These are phyloP conservation scores for Glaucopsyche alexis DNA, from an alignment of 2,888 invertebrate species.

Conservation along the genomic window DNA sequence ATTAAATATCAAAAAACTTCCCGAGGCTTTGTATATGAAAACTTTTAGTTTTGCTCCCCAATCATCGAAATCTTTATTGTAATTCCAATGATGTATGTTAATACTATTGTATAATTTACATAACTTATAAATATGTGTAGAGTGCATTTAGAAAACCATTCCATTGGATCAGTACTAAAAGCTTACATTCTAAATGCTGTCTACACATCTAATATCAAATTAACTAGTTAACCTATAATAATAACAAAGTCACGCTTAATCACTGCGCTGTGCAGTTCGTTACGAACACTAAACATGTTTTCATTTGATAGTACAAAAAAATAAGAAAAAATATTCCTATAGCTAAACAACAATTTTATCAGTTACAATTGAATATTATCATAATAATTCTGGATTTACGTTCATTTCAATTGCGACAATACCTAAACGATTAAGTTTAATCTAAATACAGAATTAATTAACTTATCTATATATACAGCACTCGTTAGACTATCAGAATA, in stretches of 20 bases:
- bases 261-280: background rate
- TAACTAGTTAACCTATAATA: conserved; percentile 18
- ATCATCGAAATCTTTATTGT: conserved; percentile 60
- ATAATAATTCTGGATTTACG: background rate
- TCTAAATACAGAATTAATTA: conserved; percentile 14
- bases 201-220: conserved; percentile 26
- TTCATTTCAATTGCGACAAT: background rate
- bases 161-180: conserved; percentile 38
- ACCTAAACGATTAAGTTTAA: background rate
- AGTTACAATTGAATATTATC: background rate
- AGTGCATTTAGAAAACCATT: conserved; percentile 52
- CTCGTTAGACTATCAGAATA: background rate
- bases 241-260: background rate
- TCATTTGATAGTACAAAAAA: conserved; percentile 2
- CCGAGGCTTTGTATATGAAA: conserved; percentile 43
- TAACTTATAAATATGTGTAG: conserved; percentile 49
- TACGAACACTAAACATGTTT: background rate
- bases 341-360: conserved; percentile 8
- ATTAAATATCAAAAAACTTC: conserved; percentile 46
- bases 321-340: conserved; percentile 9
- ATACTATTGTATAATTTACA: conserved; percentile 53
- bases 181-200: conserved; percentile 22
- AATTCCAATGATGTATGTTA: conserved; percentile 52
- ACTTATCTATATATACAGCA: conserved; percentile 23
- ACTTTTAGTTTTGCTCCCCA: conserved; percentile 71